These are phyloP conservation scores for Cabera pusaria DNA, from an alignment of 2,888 invertebrate genomes.

Conservation along the genomic window DNA sequence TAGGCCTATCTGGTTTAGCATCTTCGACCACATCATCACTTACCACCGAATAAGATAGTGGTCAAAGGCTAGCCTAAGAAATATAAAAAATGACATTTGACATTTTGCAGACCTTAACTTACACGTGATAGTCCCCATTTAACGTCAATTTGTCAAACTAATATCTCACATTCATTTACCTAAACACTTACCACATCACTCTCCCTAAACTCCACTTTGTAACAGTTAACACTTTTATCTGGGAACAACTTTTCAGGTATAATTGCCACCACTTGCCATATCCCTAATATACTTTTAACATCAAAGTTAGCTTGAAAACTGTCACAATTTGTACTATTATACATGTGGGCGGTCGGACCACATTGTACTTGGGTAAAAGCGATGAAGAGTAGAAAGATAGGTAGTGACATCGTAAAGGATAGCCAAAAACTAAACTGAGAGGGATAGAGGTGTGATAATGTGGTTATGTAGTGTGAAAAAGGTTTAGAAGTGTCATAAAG, in stretches of 20 bases:
- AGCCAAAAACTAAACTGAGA: slow-evolving; percentile 22
- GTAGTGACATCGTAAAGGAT: slow-evolving; percentile 24
- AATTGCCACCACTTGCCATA: slow-evolving; percentile 67
- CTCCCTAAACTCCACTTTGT: slow-evolving; percentile 66
- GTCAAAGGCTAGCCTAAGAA: no score
- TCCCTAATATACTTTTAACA: slow-evolving; percentile 52
- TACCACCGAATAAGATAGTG: no score
- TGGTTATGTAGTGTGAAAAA: slow-evolving; percentile 16
- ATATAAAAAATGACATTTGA: no score
- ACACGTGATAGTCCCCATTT: no score
- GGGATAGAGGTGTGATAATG: slow-evolving; percentile 4
- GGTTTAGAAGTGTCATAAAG: no score
- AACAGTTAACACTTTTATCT: slow-evolving; percentile 57
- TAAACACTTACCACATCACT: slow-evolving; percentile 58
- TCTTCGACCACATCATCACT: no score
- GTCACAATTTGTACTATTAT: slow-evolving; percentile 43
- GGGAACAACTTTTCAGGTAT: slow-evolving; percentile 65
- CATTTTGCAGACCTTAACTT: no score
- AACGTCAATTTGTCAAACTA: no score
- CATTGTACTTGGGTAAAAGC: slow-evolving; percentile 34
- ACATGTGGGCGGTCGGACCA: slow-evolving; percentile 31
- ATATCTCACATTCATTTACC: no score
- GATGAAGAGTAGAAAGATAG: slow-evolving; percentile 25
- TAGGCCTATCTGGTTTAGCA: no score
- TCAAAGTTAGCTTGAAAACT: slow-evolving; percentile 59